Evolutionary conservation across 2,113 vertebrate species (phyloP), one percentile per base, ranked within the genome.

Genomic region (Lophochroa leadbeateri): DNA sequence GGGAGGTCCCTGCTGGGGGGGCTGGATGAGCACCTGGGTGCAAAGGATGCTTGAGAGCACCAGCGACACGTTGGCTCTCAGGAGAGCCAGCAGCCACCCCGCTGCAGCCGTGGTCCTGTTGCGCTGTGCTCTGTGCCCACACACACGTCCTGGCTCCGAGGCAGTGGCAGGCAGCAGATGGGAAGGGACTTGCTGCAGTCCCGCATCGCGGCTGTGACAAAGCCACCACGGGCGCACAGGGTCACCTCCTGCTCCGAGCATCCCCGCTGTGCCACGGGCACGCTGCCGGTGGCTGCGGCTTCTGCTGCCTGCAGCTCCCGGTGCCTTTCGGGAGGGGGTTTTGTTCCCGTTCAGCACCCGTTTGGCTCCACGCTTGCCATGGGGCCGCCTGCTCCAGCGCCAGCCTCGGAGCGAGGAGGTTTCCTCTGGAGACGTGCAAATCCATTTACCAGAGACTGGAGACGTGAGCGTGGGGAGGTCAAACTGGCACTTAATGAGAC

Each of bases 361-460:
- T 55, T 23, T 14, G 90, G 70, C 28, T 78, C 10, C 74, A 6
- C 1, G 2, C 86, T 33, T 9, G 41, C 85, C 49, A 50, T 3
- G 77, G 84, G 24, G 78, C 55, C n/a, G 10, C 92, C 85, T 13
- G 91, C 77, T 86, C 83, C 75, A 41, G 12, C 11, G 5, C 46
- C 76, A 46, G 75, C 47, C 72, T 82, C 80, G 1, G 83, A 58
- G 82, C 6, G 1, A 4, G 78, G 63, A 75, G 60, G 69, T 49
- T 93, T 87, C 90, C 4, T 3, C 87, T 79, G 82, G 84, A 95
- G 94, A 94, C 5, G 0, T 10, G 3, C 71, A 96, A 94, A 97
- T 96, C 88, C 71, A 74, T 95, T 97, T 96, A 94, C 71, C 92
- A 5, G 41, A 96, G 92, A 89, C 76, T 94, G 95, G 92, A 97